Conservation (phyloP, 1,140 invertebrate species). For the Saccostrea glomerata region DNA sequence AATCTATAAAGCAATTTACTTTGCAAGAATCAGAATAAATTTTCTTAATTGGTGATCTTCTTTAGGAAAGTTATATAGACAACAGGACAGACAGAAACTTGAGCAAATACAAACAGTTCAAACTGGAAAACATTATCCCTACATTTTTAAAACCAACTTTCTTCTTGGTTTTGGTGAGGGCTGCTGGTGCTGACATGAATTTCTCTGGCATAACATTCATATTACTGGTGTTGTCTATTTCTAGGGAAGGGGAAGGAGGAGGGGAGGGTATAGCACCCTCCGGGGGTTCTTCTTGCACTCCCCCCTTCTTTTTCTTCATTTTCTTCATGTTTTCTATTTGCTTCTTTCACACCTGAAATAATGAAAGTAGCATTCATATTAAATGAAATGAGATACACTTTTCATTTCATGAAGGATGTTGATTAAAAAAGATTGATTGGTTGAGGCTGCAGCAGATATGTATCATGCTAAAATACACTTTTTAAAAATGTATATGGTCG, state of each 20-base stretch:
- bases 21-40: too few species aligned
- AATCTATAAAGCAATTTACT: too few species aligned
- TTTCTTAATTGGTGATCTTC: too few species aligned
- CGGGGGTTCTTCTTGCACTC: neutral
- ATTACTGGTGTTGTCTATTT: neutral
- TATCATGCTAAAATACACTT: neutral
- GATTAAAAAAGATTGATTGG: too few species aligned
- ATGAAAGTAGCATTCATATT: neutral
- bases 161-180: conserved; percentile 3
- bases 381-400: too few species aligned
- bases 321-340: neutral
- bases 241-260: neutral
- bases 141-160: conserved; percentile 26
- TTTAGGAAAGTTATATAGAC: too few species aligned
- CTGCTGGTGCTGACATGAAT: neutral
- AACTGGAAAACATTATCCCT: neutral
- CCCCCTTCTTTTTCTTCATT: neutral
- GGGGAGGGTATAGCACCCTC: neutral
- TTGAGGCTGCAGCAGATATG: neutral
- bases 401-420: too few species aligned
- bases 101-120: too few species aligned
- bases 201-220: neutral
- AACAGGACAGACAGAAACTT: too few species aligned
- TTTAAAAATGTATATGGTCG: neutral
- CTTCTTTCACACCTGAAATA: neutral